Base-by-base conservation (phyloP, 1,140 invertebrate genomes). In the Bradysia coprophila region DNA sequence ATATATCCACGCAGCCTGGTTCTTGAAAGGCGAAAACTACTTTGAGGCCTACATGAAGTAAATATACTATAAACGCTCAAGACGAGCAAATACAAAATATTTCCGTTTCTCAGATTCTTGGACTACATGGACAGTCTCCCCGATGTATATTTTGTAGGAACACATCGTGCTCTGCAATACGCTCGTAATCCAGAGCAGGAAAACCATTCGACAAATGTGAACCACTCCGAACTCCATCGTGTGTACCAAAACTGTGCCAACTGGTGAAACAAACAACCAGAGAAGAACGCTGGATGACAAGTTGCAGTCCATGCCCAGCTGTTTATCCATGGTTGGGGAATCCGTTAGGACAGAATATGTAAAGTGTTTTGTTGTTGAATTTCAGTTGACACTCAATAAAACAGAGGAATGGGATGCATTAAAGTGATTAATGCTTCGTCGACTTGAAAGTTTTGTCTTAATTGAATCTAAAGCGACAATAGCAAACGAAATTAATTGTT, bases 1-100 rank as follows among this genome's bases (percentile, higher is more conserved):
- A 45, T 72, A 67, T 51, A 54, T 64, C 31, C 67, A 71, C 47
- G 64, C 66, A 5, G 61, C 67, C 13, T 70, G 68, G 67, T 68
- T 72, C 42, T 36, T 51, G 0, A 46, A 50, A 13, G 59, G 55
- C n/a, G 49, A 48, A 10, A 52, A 59, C 43, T 48, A 64, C 36
- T 63, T 63, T 36, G 49, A 55, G 9, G 65, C 61, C 19, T 66
- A 67, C 24, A 53, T 48, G 18, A 56, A 54, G 55, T 59, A 40
- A 47, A 41, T 18, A 21, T 2, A 24, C 32, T 21, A 47, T 32
- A 42, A 18, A n/a, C 31, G 33, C 21, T 42, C 19, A 32, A 4
- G n/a, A 42, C 19, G 4, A 23, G 9, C 10, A 9, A n/a, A 4
- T 16, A 4, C 4, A 32, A 3, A 8, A 31, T 11, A 40, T 22